Evolutionary conservation across 2,113 vertebrate species (phyloP).

Genomic region (Engraulis encrasicolus): DNA sequence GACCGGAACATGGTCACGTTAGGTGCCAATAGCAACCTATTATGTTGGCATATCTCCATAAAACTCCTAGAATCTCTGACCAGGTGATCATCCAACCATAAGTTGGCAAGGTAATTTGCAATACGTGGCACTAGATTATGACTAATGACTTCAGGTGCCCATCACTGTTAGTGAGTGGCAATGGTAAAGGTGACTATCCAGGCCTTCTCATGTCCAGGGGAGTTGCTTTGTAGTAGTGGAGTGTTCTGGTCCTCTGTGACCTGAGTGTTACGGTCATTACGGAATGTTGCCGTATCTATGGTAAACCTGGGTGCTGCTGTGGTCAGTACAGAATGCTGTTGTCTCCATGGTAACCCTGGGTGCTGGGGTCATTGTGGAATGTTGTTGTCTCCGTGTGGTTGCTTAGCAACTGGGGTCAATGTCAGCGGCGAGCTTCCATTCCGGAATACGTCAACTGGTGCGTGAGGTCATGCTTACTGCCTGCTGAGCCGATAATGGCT

Average conservation of each 20-base stretch:
- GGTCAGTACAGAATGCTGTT: background rate
- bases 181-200: background rate
- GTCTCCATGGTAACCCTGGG: too few species aligned
- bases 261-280: too few species aligned
- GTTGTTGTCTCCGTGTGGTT: background rate
- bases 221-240: background rate
- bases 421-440: background rate
- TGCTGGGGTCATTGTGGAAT: background rate
- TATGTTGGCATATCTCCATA: too few species aligned
- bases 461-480: slow-evolving; percentile 8
- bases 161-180: too few species aligned
- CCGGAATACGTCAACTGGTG: background rate
- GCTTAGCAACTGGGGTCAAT: background rate
- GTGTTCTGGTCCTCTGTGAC: background rate
- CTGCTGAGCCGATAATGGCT: background rate
- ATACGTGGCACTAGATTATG: too few species aligned
- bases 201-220: background rate
- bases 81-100: too few species aligned
- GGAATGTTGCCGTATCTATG: background rate
- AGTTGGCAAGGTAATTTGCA: too few species aligned
- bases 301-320: too few species aligned
- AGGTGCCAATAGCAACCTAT: too few species aligned
- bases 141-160: too few species aligned
- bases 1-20: too few species aligned
- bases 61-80: too few species aligned